Base-by-base conservation (phyloP, 2,888 invertebrate genomes). In the Zelleria hepariella region DNA sequence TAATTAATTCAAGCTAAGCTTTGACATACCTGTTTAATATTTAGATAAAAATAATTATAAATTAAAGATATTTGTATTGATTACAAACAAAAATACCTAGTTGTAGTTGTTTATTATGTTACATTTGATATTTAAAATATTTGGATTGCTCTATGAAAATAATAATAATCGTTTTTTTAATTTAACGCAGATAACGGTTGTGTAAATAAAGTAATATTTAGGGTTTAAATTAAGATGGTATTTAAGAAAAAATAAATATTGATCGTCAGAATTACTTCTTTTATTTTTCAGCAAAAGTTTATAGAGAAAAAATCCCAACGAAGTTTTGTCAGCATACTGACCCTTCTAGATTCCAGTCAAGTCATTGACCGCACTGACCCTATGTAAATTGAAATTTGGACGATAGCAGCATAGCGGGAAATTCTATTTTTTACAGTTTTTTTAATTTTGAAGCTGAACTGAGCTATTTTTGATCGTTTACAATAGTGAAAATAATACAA, bases 171-270 rank as follows among this genome's bases (percentile, higher is more conserved):
- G 49, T 51, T 51, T 51, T n/a, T 26, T 15, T 21, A 57, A 57
- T 18, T n/a, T 20, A 58, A 58, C 15, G 15, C 32, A 15, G 8
- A 5, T 26, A 24, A 62, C 58, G 63, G 63, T 63, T 64, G 62
- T 64, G 63, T 63, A 64, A 60, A 64, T 63, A 63, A 55, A 59
- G 52, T 51, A 47, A 58, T 57, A 27, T 42, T 42, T 42, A 42
- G 32, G 32, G 10, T 42, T 15, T 42, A 42, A 15, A 15, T 42
- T 76, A 78, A 75, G 73, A 58, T 67, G 74, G 80, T 80, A 75
- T 70, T 74, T 81, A 83, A 83, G 77, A 69, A 78, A 78, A 68
- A 74, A 72, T 80, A 85, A 84, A 69, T 76, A 82, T 77, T 78
- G 79, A 79, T 75, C 78, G 78, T 82, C 77, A 62, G 62, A 26